These are phyloP conservation scores for Anas capensis DNA, from an alignment of 2,797 vertebrate genomes.

Conservation along the genomic window DNA sequence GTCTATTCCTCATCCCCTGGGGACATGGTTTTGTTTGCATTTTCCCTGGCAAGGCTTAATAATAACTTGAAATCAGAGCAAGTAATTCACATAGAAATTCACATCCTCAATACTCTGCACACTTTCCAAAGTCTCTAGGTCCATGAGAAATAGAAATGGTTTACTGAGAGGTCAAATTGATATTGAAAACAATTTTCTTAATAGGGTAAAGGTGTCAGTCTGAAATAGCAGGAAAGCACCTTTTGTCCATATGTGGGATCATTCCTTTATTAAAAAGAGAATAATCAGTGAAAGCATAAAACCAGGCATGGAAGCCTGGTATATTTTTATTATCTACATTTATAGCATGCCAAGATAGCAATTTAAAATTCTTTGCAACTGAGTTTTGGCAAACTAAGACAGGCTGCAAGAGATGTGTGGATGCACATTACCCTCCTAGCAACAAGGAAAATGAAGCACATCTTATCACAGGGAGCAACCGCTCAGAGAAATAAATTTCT, in stretches of 20 bases:
- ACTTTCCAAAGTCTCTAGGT: slow-evolving; percentile 33
- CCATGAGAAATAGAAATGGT: slow-evolving; percentile 4
- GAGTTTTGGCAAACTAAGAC: background rate
- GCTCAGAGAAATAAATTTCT: background rate
- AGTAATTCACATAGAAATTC: slow-evolving; percentile 67
- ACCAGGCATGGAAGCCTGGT: background rate
- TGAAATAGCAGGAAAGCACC: background rate
- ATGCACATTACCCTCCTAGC: background rate
- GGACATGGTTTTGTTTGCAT: slow-evolving; percentile 68
- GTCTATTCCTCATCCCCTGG: slow-evolving; percentile 46
- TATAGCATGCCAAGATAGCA: background rate
- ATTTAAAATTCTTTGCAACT: background rate
- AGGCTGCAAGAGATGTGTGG: background rate
- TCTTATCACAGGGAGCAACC: background rate
- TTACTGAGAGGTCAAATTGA: slow-evolving; percentile 29
- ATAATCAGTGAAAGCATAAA: background rate
- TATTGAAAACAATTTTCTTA: slow-evolving; percentile 9
- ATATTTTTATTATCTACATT: background rate
- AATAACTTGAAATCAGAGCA: slow-evolving; percentile 72
- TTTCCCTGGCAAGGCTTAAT: slow-evolving; percentile 62
- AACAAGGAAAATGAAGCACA: background rate
- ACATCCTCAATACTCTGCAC: slow-evolving; percentile 14
- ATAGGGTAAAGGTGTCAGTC: background rate
- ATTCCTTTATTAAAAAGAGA: slow-evolving; percentile 11
- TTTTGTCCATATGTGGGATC: background rate